A percentile compares a stretch with the other conserved stretches of the same genome.
Conservation (phyloP, 2,888 invertebrate species). For the Odontocerum albicorne region DNA sequence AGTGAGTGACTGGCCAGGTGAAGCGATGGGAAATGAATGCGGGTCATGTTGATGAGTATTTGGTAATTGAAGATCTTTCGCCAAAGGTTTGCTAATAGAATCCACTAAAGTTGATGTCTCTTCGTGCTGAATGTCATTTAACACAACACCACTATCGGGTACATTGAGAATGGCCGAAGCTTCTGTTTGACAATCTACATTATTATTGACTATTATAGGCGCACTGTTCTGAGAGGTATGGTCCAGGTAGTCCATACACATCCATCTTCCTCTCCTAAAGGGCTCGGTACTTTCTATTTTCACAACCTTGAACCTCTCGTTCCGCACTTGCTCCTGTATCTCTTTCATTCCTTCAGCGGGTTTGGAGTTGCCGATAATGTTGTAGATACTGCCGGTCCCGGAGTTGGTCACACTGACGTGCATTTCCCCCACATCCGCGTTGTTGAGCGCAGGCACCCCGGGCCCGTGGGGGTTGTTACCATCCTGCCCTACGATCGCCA, state of each 20-base stretch:
- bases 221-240: conserved; percentile 63
- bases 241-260: conserved; percentile 92
- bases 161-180: conserved; percentile 43
- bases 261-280: conserved; percentile 89
- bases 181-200: conserved; percentile 51
- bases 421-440: conserved; percentile 59
- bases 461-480: conserved; percentile 50
- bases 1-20: conserved; percentile 56
- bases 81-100: conserved; percentile 48
- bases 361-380: conserved; percentile 58
- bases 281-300: conserved; percentile 96
- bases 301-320: conserved; percentile 90
- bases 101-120: conserved; percentile 46
- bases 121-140: conserved; percentile 57
- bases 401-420: conserved; percentile 65
- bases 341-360: conserved; percentile 60
- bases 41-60: conserved; percentile 54
- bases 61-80: conserved; percentile 54
- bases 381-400: conserved; percentile 63
- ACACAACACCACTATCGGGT: conserved; percentile 57
- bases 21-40: conserved; percentile 57
- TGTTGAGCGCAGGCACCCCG: conserved; percentile 57
- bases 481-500: conserved; percentile 72
- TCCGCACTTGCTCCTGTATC: conserved; percentile 73
- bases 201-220: conserved; percentile 54